Evolutionary conservation across 2,113 vertebrate species (phyloP).

Genomic region (Alethe castanea): DNA sequence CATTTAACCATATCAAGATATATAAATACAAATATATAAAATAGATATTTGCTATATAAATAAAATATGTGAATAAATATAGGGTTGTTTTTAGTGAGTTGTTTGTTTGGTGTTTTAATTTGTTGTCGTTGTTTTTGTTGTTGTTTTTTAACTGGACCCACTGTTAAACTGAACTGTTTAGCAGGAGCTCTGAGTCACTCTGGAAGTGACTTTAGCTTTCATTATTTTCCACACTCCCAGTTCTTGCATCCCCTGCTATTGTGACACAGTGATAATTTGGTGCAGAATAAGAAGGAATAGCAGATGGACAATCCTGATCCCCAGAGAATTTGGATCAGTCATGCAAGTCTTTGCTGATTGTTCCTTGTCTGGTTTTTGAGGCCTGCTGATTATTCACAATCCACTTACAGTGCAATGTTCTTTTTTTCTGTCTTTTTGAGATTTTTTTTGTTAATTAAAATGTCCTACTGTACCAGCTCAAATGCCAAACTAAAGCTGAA

Average conservation of each 20-base stretch:
- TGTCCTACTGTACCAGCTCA: not conserved
- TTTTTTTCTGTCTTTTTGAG: not conserved
- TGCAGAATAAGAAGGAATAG: not conserved
- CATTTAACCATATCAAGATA: not conserved
- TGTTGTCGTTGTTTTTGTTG: not conserved
- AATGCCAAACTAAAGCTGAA: not conserved
- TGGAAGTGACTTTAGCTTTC: not conserved
- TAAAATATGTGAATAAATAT: not conserved
- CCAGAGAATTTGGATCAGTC: not conserved
- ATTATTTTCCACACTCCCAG: not conserved
- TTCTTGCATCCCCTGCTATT: not conserved
- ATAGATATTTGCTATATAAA: not conserved
- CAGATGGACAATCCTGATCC: not conserved
- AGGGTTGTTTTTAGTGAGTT: not conserved
- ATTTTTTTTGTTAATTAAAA: not conserved
- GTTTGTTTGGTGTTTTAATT: not conserved
- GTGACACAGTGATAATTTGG: not conserved
- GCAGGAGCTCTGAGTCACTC: not conserved
- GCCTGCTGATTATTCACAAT: not conserved
- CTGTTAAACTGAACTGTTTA: not conserved
- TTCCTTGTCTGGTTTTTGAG: not conserved
- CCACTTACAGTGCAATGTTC: rapidly evolving
- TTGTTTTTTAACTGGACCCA: not conserved
- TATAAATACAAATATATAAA: not conserved
- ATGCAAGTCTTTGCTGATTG: not conserved